A percentile compares a stretch with the other conserved stretches of the same genome.
Conservation (phyloP, 2,888 invertebrate genomes). For the Eristalis arbustorum region DNA sequence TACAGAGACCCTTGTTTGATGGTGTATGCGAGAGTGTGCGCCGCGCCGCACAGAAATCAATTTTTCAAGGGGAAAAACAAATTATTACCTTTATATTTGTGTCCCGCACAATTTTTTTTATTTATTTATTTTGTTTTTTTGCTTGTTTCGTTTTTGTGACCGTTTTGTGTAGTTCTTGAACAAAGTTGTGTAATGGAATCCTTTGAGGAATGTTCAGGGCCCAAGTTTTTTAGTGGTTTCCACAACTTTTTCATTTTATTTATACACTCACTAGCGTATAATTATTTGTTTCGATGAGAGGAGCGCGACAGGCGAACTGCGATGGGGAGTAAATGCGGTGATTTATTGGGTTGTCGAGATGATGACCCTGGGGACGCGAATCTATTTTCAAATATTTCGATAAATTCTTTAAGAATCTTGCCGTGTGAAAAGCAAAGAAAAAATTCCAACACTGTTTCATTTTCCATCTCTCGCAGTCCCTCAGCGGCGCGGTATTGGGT, state of each 20-base stretch:
- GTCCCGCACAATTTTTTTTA: conserved; percentile 6
- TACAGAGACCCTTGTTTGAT: not conserved
- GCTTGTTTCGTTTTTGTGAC: not conserved
- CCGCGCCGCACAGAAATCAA: conserved; percentile 60
- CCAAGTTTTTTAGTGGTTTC: conserved; percentile 17
- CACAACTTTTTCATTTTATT: conserved; percentile 34
- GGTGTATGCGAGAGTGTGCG: conserved; percentile 23
- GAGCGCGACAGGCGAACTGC: not conserved
- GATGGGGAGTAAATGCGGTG: not conserved
- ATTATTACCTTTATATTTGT: conserved; percentile 57
- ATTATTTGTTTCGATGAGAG: conserved; percentile 16
- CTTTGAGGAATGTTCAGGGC: conserved; percentile 55
- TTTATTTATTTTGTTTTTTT: not conserved
- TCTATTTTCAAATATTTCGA: conserved; percentile 57
- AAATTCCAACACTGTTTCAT: not conserved
- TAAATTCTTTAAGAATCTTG: conserved; percentile 12
- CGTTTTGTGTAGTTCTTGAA: conserved; percentile 48
- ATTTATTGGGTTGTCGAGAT: conserved; percentile 30
- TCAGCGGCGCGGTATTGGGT: not conserved
- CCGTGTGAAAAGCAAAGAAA: not conserved
- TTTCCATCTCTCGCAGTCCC: not conserved
- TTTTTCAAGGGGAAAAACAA: conserved; percentile 62
- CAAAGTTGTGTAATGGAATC: conserved; percentile 58
- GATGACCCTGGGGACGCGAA: conserved; percentile 44
- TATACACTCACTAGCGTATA: conserved; percentile 35